phyloP scores from a whole-genome alignment of 2,888 invertebrate species.

The Flabesymbios commensalis region DNA sequence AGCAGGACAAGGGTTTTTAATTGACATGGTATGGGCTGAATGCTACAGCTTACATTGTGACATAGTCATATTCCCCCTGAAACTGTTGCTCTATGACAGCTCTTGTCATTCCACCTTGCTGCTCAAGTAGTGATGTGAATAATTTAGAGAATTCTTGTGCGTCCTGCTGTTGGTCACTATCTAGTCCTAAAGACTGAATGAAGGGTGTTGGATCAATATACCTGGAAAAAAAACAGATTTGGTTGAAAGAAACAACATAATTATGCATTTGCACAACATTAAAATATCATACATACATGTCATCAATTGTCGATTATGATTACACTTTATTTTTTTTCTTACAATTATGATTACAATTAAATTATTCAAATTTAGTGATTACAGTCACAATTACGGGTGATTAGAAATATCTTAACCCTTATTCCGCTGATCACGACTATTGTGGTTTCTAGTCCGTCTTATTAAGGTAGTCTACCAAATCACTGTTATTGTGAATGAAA shows the following conservation, averaged over 20 bases:
- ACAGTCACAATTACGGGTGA: too few species aligned
- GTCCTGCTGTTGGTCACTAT: slow-evolving; percentile 69
- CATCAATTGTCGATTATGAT: neutral
- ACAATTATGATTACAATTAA: too few species aligned
- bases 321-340: too few species aligned
- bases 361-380: too few species aligned
- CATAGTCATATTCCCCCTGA: slow-evolving; percentile 64
- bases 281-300: neutral
- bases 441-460: too few species aligned
- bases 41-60: slow-evolving; percentile 62
- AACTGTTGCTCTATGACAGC: slow-evolving; percentile 56
- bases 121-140: slow-evolving; percentile 67
- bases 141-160: slow-evolving; percentile 72
- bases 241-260: neutral
- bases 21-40: too few species aligned
- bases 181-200: slow-evolving; percentile 66
- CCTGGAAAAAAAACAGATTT: slow-evolving; percentile 27
- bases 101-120: slow-evolving; percentile 48
- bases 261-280: neutral
- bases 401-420: too few species aligned
- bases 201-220: slow-evolving; percentile 68
- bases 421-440: too few species aligned
- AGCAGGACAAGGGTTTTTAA: too few species aligned
- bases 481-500: too few species aligned
- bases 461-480: too few species aligned